These are phyloP conservation scores for Lutjanus argentimaculatus DNA, from an alignment of 2,797 vertebrate genomes.

Conservation along the genomic window DNA sequence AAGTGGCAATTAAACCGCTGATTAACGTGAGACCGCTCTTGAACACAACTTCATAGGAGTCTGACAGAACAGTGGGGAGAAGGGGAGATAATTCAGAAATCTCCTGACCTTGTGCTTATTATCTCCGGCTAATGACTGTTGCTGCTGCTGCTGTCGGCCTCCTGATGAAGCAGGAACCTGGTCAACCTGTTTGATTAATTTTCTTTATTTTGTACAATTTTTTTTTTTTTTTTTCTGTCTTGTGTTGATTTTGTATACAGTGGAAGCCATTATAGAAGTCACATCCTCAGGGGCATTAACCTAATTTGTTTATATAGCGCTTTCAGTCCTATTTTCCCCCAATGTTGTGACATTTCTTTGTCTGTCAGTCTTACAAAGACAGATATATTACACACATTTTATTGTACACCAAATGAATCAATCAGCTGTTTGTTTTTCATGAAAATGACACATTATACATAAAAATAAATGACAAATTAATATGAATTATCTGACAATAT, in stretches of 20 bases:
- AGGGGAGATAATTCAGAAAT: conserved; percentile 82
- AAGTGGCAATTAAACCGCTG: conserved; percentile 87
- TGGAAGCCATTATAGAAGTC: conserved; percentile 26
- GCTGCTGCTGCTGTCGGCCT: conserved; percentile 70
- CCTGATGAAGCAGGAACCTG: conserved; percentile 71
- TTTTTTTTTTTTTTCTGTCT: conserved; percentile 37
- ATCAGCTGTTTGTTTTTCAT: background rate
- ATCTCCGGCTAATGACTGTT: conserved; percentile 81
- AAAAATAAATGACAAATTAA: background rate
- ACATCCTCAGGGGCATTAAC: conserved; percentile 60
- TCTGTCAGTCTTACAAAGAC: conserved; percentile 21
- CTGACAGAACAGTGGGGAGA: conserved; percentile 79
- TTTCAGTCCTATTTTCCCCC: conserved; percentile 38
- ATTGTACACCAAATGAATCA: background rate
- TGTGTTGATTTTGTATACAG: conserved; percentile 27
- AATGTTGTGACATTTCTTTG: conserved; percentile 46
- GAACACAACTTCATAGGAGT: conserved; percentile 82
- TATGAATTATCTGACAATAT: background rate
- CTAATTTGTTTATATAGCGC: conserved; percentile 72
- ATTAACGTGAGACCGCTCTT: conserved; percentile 83
- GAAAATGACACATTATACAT: background rate
- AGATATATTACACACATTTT: background rate
- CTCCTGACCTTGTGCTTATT: conserved; percentile 86
- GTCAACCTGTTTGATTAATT: conserved; percentile 69
- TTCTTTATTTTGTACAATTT: conserved; percentile 44